A percentile compares a stretch with the other conserved stretches of the same genome.
phyloP scores from a whole-genome alignment of 1,140 invertebrate genomes.

The Drosophila mauritiana region DNA sequence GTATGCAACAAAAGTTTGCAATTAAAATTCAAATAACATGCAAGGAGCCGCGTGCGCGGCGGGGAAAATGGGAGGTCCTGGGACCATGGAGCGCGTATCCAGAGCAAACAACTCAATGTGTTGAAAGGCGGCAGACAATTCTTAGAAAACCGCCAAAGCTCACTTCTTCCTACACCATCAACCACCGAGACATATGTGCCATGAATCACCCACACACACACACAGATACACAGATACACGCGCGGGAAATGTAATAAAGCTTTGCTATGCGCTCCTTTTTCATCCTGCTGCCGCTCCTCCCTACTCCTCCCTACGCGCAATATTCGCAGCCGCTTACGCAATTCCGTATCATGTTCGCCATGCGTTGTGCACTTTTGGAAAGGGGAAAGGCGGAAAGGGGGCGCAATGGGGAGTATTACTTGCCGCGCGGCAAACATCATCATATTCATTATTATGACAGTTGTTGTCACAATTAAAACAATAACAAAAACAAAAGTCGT shows the following conservation, averaged over 20 bases:
- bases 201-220: constrained; percentile 49
- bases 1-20: constrained; percentile 80
- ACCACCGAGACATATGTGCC: constrained; percentile 28
- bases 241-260: constrained; percentile 74
- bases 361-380: constrained; percentile 42
- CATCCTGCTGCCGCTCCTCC: background rate
- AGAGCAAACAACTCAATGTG: constrained; percentile 63
- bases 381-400: background rate
- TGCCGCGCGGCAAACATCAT: constrained; percentile 71
- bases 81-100: background rate
- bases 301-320: background rate
- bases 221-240: constrained; percentile 21
- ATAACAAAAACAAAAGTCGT: constrained; percentile 83
- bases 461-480: constrained; percentile 83
- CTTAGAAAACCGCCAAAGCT: constrained; percentile 75
- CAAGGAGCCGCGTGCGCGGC: constrained; percentile 23
- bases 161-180: constrained; percentile 10
- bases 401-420: background rate
- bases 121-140: constrained; percentile 72
- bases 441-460: constrained; percentile 83
- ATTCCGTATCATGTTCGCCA: constrained; percentile 38
- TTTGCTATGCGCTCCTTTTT: constrained; percentile 40
- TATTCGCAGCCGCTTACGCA: constrained; percentile 23
- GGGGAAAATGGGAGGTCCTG: background rate
- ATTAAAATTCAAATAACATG: constrained; percentile 84